Percentiles rank a stretch among this genome's conserved stretches.
Evolutionary conservation across 2,113 vertebrate species (phyloP).

Genomic region (Egretta garzetta): DNA sequence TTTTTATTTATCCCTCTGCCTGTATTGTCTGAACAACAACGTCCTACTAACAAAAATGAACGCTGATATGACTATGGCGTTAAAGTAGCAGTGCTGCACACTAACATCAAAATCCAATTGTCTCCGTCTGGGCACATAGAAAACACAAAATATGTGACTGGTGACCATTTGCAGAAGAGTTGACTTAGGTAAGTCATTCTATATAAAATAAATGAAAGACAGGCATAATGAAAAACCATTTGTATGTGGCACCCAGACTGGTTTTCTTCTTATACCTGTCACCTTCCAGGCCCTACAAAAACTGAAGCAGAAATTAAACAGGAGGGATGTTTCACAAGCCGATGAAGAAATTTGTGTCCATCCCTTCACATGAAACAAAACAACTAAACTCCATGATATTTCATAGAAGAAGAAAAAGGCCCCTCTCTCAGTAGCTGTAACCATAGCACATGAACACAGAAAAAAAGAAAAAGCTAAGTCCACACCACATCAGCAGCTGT

Average conservation of each 20-base stretch:
- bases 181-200: background rate
- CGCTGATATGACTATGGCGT: background rate
- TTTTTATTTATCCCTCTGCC: background rate
- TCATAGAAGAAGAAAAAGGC: background rate
- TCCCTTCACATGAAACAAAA: background rate
- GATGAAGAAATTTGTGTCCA: background rate
- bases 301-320: background rate
- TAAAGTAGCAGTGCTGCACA: background rate
- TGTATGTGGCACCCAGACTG: background rate
- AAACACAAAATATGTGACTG: background rate
- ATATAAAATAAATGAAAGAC: background rate
- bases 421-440: background rate
- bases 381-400: background rate
- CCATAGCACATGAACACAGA: background rate
- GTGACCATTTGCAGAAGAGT: background rate
- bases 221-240: background rate
- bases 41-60: background rate
- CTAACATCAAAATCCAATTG: background rate
- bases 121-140: background rate
- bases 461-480: background rate
- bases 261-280: background rate
- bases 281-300: background rate
- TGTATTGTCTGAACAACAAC: background rate
- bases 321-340: background rate
- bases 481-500: background rate